Evolutionary conservation across 2,888 invertebrate species (phyloP).

Genomic region (Drosophila vallismaia): DNA sequence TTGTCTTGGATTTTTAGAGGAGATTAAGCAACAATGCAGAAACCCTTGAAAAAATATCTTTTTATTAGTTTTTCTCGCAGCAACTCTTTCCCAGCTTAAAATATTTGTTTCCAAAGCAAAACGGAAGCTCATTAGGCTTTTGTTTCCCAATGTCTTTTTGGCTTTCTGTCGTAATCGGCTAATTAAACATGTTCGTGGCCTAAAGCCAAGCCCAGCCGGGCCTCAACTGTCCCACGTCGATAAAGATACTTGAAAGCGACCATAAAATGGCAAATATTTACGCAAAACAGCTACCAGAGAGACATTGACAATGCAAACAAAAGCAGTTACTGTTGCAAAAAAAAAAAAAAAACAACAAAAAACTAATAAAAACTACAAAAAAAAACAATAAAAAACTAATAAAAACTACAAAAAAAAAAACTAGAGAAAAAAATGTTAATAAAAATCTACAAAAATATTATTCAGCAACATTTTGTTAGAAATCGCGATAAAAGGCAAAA

Average conservation of each 20-base stretch:
- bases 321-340: slow-evolving; percentile 8
- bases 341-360: neutral
- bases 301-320: slow-evolving; percentile 40
- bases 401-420: slow-evolving; percentile 10
- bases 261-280: slow-evolving; percentile 55
- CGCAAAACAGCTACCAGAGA: slow-evolving; percentile 32
- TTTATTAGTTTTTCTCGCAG: too few relatives aligned
- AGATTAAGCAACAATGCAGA: neutral
- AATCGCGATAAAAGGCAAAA: slow-evolving; percentile 47
- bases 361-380: slow-evolving; percentile 6
- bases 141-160: slow-evolving; percentile 26
- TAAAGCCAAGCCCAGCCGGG: slow-evolving; percentile 10
- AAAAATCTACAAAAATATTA: slow-evolving; percentile 16
- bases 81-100: too few relatives aligned
- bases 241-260: slow-evolving; percentile 3
- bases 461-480: slow-evolving; percentile 34
- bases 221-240: slow-evolving; percentile 21
- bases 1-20: too few relatives aligned
- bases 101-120: slow-evolving; percentile 38
- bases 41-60: too few relatives aligned
- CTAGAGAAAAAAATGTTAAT: neutral
- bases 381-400: slow-evolving; percentile 1
- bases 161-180: slow-evolving; percentile 20
- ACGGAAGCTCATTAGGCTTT: slow-evolving; percentile 73
- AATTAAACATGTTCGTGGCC: slow-evolving; percentile 23